These are phyloP conservation scores for Aspiorhynchus laticeps DNA, from an alignment of 2,113 vertebrate species.

Conservation along the genomic window DNA sequence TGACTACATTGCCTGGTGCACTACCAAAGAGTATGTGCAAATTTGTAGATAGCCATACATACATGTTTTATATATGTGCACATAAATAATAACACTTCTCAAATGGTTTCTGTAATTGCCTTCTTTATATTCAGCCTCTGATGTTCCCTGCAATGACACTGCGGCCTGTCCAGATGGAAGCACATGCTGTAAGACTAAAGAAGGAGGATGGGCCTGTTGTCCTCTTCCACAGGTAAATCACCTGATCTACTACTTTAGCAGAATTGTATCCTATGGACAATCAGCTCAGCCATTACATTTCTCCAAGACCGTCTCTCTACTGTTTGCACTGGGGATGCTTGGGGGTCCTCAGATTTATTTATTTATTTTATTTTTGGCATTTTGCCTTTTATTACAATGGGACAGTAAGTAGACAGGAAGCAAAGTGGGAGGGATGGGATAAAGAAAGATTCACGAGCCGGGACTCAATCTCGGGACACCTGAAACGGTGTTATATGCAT, in stretches of 20 bases:
- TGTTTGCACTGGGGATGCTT: no score
- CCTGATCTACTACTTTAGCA: no score
- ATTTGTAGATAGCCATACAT: neutral
- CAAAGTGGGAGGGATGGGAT: no score
- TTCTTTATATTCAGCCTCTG: constrained; percentile 35
- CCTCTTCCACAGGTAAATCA: constrained; percentile 55
- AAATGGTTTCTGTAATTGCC: constrained; percentile 3
- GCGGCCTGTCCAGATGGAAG: constrained; percentile 46
- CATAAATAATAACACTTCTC: neutral
- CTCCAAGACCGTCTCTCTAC: no score
- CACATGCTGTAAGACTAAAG: constrained; percentile 63
- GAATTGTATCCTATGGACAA: constrained; percentile 35
- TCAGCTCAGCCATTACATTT: neutral
- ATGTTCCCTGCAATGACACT: constrained; percentile 54
- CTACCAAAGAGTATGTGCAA: neutral
- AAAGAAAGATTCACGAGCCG: no score
- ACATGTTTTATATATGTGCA: neutral
- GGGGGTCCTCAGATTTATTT: no score
- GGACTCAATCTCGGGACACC: no score
- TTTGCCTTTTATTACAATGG: no score
- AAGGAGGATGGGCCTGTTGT: constrained; percentile 65
- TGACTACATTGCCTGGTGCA: neutral
- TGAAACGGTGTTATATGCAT: no score
- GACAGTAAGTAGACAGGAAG: no score
- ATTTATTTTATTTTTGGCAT: no score